Evolutionary conservation across 2,888 invertebrate species (phyloP).

Genomic region (Rotaria sp.): DNA sequence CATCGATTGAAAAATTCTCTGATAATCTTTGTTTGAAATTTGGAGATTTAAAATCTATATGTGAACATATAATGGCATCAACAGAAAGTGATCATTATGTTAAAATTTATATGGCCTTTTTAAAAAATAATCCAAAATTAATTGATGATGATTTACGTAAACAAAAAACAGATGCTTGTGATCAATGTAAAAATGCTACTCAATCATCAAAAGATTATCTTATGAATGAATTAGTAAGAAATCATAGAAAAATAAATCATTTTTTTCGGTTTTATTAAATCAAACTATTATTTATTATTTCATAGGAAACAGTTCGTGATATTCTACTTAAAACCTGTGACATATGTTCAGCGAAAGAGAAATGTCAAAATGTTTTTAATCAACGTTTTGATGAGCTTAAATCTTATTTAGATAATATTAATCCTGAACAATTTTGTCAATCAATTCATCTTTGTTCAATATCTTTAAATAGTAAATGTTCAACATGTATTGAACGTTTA

Average conservation of each 20-base stretch:
- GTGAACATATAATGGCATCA: background rate
- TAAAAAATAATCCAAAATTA: background rate
- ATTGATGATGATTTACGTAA: background rate
- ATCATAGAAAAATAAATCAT: background rate
- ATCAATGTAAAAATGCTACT: background rate
- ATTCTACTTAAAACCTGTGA: background rate
- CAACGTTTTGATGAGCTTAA: background rate
- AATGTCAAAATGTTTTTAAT: background rate
- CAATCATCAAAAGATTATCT: background rate
- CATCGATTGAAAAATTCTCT: background rate
- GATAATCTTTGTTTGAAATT: background rate
- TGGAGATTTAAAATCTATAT: background rate
- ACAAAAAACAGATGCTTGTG: background rate
- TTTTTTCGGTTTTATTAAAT: too few relatives aligned
- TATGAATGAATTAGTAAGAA: background rate
- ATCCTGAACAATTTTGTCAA: constrained; percentile 28
- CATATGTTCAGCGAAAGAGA: background rate
- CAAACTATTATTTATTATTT: background rate
- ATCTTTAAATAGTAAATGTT: background rate
- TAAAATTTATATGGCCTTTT: background rate
- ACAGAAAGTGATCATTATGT: background rate
- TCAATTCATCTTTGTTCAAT: background rate
- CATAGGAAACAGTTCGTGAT: background rate
- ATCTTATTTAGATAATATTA: background rate
- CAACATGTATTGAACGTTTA: background rate